These are phyloP conservation scores for Drosophila pseudoobscura DNA, from an alignment of 1,140 invertebrate species.

Conservation along the genomic window DNA sequence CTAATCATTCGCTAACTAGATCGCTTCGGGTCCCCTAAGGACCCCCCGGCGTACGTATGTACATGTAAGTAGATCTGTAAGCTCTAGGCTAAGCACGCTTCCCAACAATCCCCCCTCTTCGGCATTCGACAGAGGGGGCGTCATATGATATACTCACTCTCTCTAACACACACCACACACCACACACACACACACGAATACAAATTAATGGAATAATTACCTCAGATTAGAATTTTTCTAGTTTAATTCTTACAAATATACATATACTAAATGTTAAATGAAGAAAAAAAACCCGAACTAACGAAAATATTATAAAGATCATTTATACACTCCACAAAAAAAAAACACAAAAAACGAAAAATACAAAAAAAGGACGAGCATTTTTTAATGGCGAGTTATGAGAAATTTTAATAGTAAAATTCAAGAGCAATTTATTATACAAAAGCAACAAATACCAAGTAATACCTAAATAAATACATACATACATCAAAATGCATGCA, in stretches of 20 bases:
- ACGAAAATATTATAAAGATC: constrained; percentile 46
- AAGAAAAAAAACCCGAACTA: constrained; percentile 36
- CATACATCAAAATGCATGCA: constrained; percentile 63
- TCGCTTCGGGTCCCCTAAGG: constrained; percentile 52
- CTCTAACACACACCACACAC: constrained; percentile 23
- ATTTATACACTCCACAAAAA: constrained; percentile 46
- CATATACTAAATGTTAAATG: constrained; percentile 68
- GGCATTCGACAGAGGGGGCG: constrained; percentile 1
- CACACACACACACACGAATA: constrained; percentile 52
- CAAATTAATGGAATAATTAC: constrained; percentile 82
- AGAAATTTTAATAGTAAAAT: constrained; percentile 78
- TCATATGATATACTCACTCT: constrained; percentile 49
- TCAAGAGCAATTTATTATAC: constrained; percentile 77
- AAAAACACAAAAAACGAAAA: constrained; percentile 15
- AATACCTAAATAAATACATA: constrained; percentile 40
- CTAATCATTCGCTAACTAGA: constrained; percentile 64
- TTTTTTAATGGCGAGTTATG: constrained; percentile 46
- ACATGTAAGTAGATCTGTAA: constrained; percentile 34
- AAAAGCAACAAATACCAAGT: constrained; percentile 47
- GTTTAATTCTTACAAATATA: constrained; percentile 80
- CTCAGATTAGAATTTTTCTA: constrained; percentile 82
- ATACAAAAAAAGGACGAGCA: too few species aligned
- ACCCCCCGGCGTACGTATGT: constrained; percentile 18
- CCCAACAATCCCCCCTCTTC: constrained; percentile 34
- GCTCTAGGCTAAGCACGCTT: constrained; percentile 70